Conservation (phyloP, 2,113 vertebrate species). For the Saguinus imperator region DNA sequence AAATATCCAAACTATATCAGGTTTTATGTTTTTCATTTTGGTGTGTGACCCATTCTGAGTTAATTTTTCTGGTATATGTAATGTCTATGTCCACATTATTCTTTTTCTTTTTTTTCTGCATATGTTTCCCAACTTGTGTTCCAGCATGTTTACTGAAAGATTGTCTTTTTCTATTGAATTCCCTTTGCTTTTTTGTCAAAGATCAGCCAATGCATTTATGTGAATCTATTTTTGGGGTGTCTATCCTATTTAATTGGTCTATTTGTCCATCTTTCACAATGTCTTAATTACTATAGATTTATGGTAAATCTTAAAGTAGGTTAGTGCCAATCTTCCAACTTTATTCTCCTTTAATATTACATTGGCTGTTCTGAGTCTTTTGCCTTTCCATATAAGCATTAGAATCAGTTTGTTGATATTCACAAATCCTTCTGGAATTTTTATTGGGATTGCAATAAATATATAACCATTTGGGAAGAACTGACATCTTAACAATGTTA, state of each 20-base stretch:
- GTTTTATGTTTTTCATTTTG: background rate
- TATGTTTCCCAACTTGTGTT: background rate
- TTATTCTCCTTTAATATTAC: background rate
- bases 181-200: background rate
- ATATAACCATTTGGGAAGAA: background rate
- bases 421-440: background rate
- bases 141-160: background rate
- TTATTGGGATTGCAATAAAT: background rate
- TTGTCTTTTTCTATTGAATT: background rate
- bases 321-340: background rate
- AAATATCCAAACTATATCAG: background rate
- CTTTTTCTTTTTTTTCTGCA: background rate
- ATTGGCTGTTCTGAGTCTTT: background rate
- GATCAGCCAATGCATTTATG: background rate
- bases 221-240: background rate
- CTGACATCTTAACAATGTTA: background rate
- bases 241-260: background rate
- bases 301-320: background rate
- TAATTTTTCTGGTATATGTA: background rate
- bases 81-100: background rate
- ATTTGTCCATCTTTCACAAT: background rate
- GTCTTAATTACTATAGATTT: background rate
- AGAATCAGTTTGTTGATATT: background rate
- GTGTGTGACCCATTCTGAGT: background rate
- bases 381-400: background rate